Evolutionary conservation across 2,888 invertebrate genomes (phyloP), one percentile per base, ranked within the genome.

Genomic region (Chloroclystis v-ata): DNA sequence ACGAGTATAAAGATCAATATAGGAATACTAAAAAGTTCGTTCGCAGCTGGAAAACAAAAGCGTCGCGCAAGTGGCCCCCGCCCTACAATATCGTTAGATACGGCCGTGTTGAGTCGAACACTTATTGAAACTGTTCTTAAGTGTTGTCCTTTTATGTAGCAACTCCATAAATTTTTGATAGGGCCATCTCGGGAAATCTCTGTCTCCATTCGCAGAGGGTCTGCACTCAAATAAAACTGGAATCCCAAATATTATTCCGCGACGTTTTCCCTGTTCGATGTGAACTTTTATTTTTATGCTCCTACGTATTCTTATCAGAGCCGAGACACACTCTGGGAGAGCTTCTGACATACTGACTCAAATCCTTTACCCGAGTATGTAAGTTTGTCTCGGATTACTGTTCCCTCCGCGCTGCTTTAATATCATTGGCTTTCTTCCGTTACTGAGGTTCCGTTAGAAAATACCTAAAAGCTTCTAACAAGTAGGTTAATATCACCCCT

Each of bases 91-190:
- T 63, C 64, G 69, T 69, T 63, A 59, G 56, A 57, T 64, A 66
- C 72, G 69, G 66, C 65, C 69, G 64, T 69, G 76, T 76, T 70
- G 76, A 72, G 63, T 68, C 67, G 69, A 77, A 82, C 80, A 81
- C 82, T 86, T 82, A 87, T 87, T 84, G 85, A 84, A 82, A 83
- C 77, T 78, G 83, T 78, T 78, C 83, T 81, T 81, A 83, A 85
- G 81, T 82, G 84, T 82, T 84, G 85, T 84, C 82, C 83, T 84
- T 86, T 87, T 86, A 86, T 83, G 78, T 80, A 82, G 83, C 81
- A 82, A 83, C 82, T 85, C 83, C 78, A 86, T 86, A 87, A 87
- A 87, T 85, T 84, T 87, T 86, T 85, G 86, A 87, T 85, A 84
- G 86, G 82, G 76, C 83, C 82, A 85, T 87, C 85, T 80, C 85